Percentiles rank a stretch among this genome's conserved stretches.
These are phyloP conservation scores for Caenorhabditis plicata DNA, from an alignment of 2,888 invertebrate species.

Conservation along the genomic window DNA sequence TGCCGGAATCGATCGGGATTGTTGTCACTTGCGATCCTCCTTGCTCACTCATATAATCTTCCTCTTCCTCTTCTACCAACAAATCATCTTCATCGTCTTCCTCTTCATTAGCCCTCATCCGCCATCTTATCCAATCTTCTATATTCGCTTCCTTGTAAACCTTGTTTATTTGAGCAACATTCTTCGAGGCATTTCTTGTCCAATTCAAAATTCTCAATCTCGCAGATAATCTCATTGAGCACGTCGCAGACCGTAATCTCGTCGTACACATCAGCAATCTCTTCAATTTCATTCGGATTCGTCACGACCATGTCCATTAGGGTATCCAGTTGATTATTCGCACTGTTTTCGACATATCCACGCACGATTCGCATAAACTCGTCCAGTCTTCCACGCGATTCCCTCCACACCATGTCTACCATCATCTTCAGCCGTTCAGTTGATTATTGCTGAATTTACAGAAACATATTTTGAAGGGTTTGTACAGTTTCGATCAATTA, in stretches of 20 bases:
- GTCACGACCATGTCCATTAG: too few species aligned
- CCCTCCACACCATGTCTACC: too few species aligned
- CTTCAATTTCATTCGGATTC: background rate
- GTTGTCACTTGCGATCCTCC: background rate
- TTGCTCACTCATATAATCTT: background rate
- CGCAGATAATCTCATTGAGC: background rate
- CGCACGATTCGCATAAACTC: too few species aligned
- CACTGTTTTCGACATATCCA: too few species aligned
- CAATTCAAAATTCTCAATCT: background rate
- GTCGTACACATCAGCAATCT: background rate
- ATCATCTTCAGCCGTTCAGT: too few species aligned
- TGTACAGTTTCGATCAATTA: too few species aligned
- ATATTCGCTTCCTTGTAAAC: background rate
- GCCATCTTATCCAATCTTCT: background rate
- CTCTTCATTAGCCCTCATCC: background rate
- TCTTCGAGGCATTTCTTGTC: background rate
- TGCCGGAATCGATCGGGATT: slow-evolving; percentile 1
- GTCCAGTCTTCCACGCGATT: too few species aligned
- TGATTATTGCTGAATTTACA: too few species aligned
- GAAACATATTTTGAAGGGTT: too few species aligned
- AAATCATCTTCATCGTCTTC: background rate
- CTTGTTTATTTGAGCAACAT: background rate
- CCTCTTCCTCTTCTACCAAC: background rate
- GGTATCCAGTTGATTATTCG: too few species aligned
- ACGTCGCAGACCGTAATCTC: background rate